Conservation (phyloP, 2,888 invertebrate genomes). For the Ophion ellenae region DNA sequence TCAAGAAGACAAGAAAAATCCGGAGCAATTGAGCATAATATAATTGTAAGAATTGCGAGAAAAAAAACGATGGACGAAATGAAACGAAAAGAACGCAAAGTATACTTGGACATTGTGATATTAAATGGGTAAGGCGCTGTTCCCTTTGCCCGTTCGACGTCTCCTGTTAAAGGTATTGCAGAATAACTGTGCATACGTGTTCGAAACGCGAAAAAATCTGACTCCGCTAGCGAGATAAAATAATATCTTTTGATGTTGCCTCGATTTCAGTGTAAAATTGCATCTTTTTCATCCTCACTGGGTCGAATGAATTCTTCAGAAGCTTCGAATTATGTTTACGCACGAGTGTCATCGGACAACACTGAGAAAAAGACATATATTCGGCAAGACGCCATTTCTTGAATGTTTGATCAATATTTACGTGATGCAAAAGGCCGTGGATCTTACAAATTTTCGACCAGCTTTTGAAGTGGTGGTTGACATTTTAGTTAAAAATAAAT, state of each 20-base stretch:
- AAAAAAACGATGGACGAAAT: conserved; percentile 24
- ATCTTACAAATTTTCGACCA: too few relatives aligned
- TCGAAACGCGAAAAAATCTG: conserved; percentile 40
- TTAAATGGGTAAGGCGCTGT: conserved; percentile 75
- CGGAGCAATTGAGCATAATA: conserved; percentile 57
- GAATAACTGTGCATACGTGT: conserved; percentile 53
- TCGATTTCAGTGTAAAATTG: conserved; percentile 5
- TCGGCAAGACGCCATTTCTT: too few relatives aligned
- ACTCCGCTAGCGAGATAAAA: conserved; percentile 25
- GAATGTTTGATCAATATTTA: too few relatives aligned
- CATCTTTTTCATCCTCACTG: not conserved
- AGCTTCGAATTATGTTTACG: not conserved
- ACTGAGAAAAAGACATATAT: not conserved
- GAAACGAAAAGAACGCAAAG: conserved; percentile 71
- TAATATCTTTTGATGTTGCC: conserved; percentile 14
- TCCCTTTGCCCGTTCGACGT: conserved; percentile 70
- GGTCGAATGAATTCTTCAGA: not conserved
- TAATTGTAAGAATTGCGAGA: conserved; percentile 39
- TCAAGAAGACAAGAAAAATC: not conserved
- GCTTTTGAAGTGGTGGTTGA: too few relatives aligned
- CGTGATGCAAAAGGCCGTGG: too few relatives aligned
- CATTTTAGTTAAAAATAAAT: too few relatives aligned
- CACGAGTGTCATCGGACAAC: not conserved
- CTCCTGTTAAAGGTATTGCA: conserved; percentile 74
- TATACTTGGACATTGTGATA: conserved; percentile 82